These are phyloP conservation scores for Thereva nobilitata DNA, from an alignment of 2,888 invertebrate genomes.

Conservation along the genomic window DNA sequence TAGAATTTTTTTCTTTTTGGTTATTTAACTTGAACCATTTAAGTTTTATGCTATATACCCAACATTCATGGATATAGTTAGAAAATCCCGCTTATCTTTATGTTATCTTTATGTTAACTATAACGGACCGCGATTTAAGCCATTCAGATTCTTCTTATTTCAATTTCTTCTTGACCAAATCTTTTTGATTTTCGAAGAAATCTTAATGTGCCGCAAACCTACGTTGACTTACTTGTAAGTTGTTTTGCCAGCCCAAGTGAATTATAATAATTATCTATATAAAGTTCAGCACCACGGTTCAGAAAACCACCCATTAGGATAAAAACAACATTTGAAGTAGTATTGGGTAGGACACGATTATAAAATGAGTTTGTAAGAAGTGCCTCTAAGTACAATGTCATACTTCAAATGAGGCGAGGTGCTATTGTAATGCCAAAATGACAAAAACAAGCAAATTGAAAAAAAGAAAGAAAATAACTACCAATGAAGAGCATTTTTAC, in stretches of 20 bases:
- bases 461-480: too few relatives aligned
- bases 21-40: slow-evolving; percentile 20
- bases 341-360: too few relatives aligned
- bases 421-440: too few relatives aligned
- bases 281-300: too few relatives aligned
- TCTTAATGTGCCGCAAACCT: slow-evolving; percentile 4
- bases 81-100: slow-evolving; percentile 22
- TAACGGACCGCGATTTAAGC: slow-evolving; percentile 8
- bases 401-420: too few relatives aligned
- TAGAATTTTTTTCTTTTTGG: slow-evolving; percentile 15
- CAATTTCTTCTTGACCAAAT: slow-evolving; percentile 11
- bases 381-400: too few relatives aligned
- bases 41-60: slow-evolving; percentile 5
- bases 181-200: background rate
- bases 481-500: too few relatives aligned
- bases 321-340: too few relatives aligned
- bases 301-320: too few relatives aligned
- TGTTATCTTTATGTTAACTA: slow-evolving; percentile 10
- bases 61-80: slow-evolving; percentile 22
- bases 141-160: slow-evolving; percentile 4
- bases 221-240: slow-evolving; percentile 13
- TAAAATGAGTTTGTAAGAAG: too few relatives aligned
- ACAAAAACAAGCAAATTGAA: too few relatives aligned
- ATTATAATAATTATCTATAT: slow-evolving; percentile 20
- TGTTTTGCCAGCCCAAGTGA: slow-evolving; percentile 5